These are phyloP conservation scores for Sylvia borin DNA, from an alignment of 2,797 vertebrate species.

Conservation along the genomic window DNA sequence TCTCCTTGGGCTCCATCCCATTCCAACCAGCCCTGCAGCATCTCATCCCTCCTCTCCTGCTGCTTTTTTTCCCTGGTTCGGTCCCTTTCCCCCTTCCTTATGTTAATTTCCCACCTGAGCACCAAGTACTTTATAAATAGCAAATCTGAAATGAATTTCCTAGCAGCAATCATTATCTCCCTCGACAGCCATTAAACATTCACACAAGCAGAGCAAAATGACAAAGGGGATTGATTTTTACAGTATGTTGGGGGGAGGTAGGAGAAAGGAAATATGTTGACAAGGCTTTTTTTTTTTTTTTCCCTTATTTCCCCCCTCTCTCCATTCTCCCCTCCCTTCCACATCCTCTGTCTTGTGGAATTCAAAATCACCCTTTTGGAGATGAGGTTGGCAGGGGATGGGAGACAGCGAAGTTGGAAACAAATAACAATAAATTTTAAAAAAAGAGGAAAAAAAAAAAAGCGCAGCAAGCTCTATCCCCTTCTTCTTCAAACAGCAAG, in stretches of 20 bases:
- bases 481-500: background rate
- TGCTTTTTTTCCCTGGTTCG: background rate
- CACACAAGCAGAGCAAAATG: slow-evolving; percentile 80
- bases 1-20: background rate
- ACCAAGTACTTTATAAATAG: slow-evolving; percentile 85
- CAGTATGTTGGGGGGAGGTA: slow-evolving; percentile 72
- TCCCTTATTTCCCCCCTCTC: background rate
- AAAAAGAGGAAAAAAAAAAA: background rate
- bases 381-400: background rate
- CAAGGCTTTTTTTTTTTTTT: slow-evolving; percentile 52
- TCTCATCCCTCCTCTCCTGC: slow-evolving; percentile 15
- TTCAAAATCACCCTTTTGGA: slow-evolving; percentile 32
- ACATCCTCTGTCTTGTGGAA: slow-evolving; percentile 14
- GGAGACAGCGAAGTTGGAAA: background rate
- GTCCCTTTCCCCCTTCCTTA: slow-evolving; percentile 69
- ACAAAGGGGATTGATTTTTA: slow-evolving; percentile 85
- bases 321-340: background rate
- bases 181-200: slow-evolving; percentile 85
- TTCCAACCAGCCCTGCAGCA: background rate
- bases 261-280: slow-evolving; percentile 78
- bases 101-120: slow-evolving; percentile 85
- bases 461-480: background rate
- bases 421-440: background rate
- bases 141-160: slow-evolving; percentile 87
- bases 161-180: slow-evolving; percentile 84